A percentile compares a stretch with the other conserved stretches of the same genome.
These are phyloP conservation scores for Epirrhoe alternata DNA, from an alignment of 2,888 invertebrate genomes.

Conservation along the genomic window DNA sequence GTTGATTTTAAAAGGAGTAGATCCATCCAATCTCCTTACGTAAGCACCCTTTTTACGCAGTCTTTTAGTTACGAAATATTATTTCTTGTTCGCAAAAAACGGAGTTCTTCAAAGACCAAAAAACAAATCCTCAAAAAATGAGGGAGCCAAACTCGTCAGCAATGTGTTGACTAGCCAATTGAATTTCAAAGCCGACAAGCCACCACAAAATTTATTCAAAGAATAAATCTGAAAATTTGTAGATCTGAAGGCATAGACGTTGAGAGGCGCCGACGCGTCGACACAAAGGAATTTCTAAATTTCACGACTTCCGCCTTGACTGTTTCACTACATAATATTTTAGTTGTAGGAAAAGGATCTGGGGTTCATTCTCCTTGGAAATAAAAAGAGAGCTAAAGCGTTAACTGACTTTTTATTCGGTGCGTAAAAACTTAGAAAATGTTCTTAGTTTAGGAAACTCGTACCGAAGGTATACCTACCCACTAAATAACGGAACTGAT, in stretches of 20 bases:
- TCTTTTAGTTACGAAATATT: conserved; percentile 10
- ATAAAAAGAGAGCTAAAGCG: conserved; percentile 25
- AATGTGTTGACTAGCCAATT: conserved; percentile 83
- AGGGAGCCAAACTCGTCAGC: conserved; percentile 75
- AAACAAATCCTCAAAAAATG: conserved; percentile 63
- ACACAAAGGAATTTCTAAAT: conserved; percentile 85
- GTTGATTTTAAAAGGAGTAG: not conserved
- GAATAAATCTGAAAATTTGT: conserved; percentile 86
- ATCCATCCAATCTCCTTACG: not conserved
- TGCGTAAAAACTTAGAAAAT: conserved; percentile 15
- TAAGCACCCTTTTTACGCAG: conserved; percentile 4
- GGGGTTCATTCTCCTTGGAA: conserved; percentile 23
- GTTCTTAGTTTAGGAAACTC: not conserved
- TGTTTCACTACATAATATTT: conserved; percentile 61
- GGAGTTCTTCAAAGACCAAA: conserved; percentile 29
- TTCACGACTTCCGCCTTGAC: conserved; percentile 82
- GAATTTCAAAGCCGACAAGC: conserved; percentile 84
- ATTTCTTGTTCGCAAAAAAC: conserved; percentile 14
- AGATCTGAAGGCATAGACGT: conserved; percentile 82
- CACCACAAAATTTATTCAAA: conserved; percentile 85
- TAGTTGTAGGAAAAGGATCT: conserved; percentile 29
- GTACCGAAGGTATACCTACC: no score
- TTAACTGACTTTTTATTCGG: conserved; percentile 4
- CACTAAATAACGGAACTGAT: no score
- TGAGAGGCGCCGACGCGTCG: conserved; percentile 80